Evolutionary conservation across 2,888 invertebrate genomes (phyloP).

Genomic region (Maniola hyperantus): DNA sequence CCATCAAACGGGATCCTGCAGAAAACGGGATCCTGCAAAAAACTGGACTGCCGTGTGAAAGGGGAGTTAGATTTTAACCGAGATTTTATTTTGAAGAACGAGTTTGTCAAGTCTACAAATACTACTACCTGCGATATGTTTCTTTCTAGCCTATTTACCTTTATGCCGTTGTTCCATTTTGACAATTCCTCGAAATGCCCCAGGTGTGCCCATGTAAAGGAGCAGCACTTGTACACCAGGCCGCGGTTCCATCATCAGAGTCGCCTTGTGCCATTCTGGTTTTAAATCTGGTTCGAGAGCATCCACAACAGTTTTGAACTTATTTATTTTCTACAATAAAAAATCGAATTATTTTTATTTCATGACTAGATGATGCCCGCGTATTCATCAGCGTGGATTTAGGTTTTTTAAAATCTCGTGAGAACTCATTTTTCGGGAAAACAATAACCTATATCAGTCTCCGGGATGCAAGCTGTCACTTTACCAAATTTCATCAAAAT

Average conservation of each 20-base stretch:
- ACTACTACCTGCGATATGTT: background rate
- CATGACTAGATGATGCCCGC: too few relatives aligned
- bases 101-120: background rate
- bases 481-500: too few relatives aligned
- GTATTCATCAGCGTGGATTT: too few relatives aligned
- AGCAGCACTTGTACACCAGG: conserved; percentile 60
- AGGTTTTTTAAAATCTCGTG: too few relatives aligned
- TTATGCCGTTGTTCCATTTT: conserved; percentile 48
- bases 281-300: conserved; percentile 48
- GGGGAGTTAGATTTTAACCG: background rate
- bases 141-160: conserved; percentile 35
- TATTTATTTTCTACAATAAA: conserved; percentile 51
- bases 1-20: too few relatives aligned
- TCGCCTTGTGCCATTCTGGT: conserved; percentile 61
- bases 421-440: too few relatives aligned
- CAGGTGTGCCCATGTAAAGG: conserved; percentile 56
- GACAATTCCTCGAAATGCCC: conserved; percentile 62
- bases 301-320: conserved; percentile 54
- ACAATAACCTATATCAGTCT: too few relatives aligned
- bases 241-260: conserved; percentile 65
- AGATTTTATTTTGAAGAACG: background rate
- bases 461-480: too few relatives aligned
- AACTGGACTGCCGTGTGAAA: too few relatives aligned
- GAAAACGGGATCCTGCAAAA: too few relatives aligned
- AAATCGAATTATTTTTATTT: background rate